Conservation (phyloP, 1,140 invertebrate genomes). For the Battus philenor region DNA sequence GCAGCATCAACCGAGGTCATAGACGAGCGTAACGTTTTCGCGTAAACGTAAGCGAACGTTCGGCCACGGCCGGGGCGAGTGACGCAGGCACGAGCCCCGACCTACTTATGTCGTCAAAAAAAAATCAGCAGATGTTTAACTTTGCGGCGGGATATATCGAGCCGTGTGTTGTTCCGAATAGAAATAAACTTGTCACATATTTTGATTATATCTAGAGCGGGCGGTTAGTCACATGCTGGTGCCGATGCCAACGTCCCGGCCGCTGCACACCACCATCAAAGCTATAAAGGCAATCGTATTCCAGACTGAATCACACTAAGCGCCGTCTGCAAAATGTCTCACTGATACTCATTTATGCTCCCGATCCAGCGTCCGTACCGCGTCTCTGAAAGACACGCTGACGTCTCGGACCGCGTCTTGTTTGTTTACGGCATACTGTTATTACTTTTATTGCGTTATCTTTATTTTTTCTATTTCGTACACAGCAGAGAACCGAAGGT, state of each 20-base stretch:
- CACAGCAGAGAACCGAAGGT: too few species aligned
- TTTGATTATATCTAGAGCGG: constrained; percentile 74
- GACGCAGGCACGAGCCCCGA: constrained; percentile 69
- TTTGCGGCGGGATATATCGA: constrained; percentile 63
- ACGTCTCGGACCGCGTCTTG: constrained; percentile 18
- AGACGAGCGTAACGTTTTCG: constrained; percentile 49
- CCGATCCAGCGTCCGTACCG: constrained; percentile 7
- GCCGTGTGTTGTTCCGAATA: constrained; percentile 69
- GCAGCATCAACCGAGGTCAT: constrained; percentile 27
- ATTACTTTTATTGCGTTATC: constrained; percentile 4
- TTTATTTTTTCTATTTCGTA: too few species aligned
- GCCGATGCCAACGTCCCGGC: constrained; percentile 67
- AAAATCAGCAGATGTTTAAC: constrained; percentile 70
- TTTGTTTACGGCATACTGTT: constrained; percentile 18
- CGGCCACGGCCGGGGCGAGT: constrained; percentile 38
- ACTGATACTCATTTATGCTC: constrained; percentile 50
- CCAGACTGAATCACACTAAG: constrained; percentile 69
- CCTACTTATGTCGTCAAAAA: constrained; percentile 71
- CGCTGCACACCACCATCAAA: constrained; percentile 47
- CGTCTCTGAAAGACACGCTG: background rate
- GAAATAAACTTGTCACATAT: constrained; percentile 75
- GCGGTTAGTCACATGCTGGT: constrained; percentile 69
- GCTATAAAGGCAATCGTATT: constrained; percentile 68
- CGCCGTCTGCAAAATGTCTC: constrained; percentile 76
- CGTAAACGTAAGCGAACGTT: constrained; percentile 58